Base-by-base conservation (phyloP, 2,113 vertebrate species). In the Prietella phreatophila region DNA sequence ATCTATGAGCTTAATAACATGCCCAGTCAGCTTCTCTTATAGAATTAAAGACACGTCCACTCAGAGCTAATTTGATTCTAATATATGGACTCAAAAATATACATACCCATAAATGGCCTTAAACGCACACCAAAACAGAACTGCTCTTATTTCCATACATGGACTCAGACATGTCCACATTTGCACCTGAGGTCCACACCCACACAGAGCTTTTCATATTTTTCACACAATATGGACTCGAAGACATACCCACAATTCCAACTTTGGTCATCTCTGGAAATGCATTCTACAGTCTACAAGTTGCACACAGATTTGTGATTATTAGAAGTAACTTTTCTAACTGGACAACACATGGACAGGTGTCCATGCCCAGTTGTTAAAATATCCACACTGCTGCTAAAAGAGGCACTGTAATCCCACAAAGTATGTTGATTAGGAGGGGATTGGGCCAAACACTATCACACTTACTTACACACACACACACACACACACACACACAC, bases 401-500 rank as follows among this genome's bases (percentile, higher is more conserved):
- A 55, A 50, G 42, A 53, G 20, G 82, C 47, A 47, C 69, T 83
- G 42, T 76, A 67, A 63, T 83, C 81, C 82, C 30, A 39, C 30
- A 55, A 83, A 87, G 47, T 76, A 84, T 89, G 79, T 36, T 33
- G 60, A 91, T 89, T 82, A 89, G 36, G 27, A 42, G 55, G 79
- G 76, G 58, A 67, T 33, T 81, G 75, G 17, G 73, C 56, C 42
- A 78, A 78, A 42, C 39, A 71, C 71, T 47, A 42, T 11, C 39
- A 42, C 71, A 75, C 71, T 67, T 63, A 15, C 61, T 27, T 30
- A 11, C 2, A 33, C 30, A 71, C 30, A 47, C 56, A 65, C 81
- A 85, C 22, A 33, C 67, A 71, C 30, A 47, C 56, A 65, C 81
- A 85, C 22, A 33, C 55, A 80, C 67, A 53, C n/a, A n/a, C n/a